Evolutionary conservation across 2,113 vertebrate genomes (phyloP).

Genomic region (Saguinus imperator): DNA sequence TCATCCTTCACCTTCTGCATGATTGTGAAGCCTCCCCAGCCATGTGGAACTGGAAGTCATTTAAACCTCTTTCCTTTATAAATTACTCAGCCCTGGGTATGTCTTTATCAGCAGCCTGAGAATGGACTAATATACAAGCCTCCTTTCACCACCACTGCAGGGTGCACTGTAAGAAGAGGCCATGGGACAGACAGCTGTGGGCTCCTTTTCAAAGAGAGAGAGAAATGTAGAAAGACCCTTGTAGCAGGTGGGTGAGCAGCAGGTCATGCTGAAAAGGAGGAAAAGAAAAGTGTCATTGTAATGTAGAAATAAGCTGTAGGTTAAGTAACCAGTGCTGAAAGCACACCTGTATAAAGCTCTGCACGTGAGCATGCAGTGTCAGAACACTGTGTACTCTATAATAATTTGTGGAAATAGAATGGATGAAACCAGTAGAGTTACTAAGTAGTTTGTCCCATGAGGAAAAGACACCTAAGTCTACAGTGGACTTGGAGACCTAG

Average conservation of each 20-base stretch:
- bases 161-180: not conserved
- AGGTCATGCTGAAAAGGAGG: too few relatives aligned
- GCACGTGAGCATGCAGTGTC: rapidly evolving
- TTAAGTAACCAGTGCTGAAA: too few relatives aligned
- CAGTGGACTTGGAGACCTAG: not conserved
- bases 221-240: not conserved
- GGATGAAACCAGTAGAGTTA: not conserved
- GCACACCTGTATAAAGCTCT: too few relatives aligned
- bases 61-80: too few relatives aligned
- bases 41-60: too few relatives aligned
- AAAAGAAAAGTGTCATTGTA: too few relatives aligned
- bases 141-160: rapidly evolving
- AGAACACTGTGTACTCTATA: rapidly evolving
- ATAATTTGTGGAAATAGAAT: not conserved
- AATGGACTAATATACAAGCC: not conserved
- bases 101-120: too few relatives aligned
- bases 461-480: too few relatives aligned
- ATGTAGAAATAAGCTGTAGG: too few relatives aligned
- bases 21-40: too few relatives aligned
- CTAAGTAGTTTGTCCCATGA: not conserved
- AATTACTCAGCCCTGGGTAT: too few relatives aligned
- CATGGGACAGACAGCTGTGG: rapidly evolving
- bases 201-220: not conserved
- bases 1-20: too few relatives aligned
- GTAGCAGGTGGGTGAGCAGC: rapidly evolving